Evolutionary conservation across 2,888 invertebrate species (phyloP).

Genomic region (Elegia similella): DNA sequence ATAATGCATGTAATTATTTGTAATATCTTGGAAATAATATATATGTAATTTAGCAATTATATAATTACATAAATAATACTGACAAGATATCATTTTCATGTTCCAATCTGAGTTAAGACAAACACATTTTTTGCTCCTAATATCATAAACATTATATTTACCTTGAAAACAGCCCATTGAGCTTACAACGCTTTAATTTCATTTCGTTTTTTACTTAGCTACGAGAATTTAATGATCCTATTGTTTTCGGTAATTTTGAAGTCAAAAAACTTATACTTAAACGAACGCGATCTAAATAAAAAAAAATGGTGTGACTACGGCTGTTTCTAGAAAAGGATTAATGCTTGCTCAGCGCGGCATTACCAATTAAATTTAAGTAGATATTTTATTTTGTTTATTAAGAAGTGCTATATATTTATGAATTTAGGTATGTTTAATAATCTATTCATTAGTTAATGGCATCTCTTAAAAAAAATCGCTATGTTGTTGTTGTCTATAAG

Average conservation of each 20-base stretch:
- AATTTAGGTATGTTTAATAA: too few relatives aligned
- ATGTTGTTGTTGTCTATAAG: too few relatives aligned
- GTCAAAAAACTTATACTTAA: conserved; percentile 5
- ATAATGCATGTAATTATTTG: too few relatives aligned
- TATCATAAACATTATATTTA: not conserved
- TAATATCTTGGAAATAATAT: too few relatives aligned
- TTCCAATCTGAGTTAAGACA: not conserved
- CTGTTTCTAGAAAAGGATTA: not conserved
- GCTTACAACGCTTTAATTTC: not conserved
- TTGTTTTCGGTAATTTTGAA: not conserved
- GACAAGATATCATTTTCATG: not conserved
- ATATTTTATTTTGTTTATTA: too few relatives aligned
- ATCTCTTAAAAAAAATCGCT: too few relatives aligned
- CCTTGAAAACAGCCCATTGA: not conserved
- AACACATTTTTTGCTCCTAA: not conserved
- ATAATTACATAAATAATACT: not conserved
- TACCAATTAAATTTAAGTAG: too few relatives aligned
- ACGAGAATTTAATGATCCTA: not conserved
- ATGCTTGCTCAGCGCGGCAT: too few relatives aligned
- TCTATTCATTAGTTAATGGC: too few relatives aligned
- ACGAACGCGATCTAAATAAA: not conserved
- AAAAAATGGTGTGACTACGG: not conserved
- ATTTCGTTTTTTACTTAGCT: not conserved
- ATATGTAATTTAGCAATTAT: too few relatives aligned
- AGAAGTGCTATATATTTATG: too few relatives aligned